Base-by-base conservation (phyloP, 1,140 invertebrate genomes). In the Samia ricini region DNA sequence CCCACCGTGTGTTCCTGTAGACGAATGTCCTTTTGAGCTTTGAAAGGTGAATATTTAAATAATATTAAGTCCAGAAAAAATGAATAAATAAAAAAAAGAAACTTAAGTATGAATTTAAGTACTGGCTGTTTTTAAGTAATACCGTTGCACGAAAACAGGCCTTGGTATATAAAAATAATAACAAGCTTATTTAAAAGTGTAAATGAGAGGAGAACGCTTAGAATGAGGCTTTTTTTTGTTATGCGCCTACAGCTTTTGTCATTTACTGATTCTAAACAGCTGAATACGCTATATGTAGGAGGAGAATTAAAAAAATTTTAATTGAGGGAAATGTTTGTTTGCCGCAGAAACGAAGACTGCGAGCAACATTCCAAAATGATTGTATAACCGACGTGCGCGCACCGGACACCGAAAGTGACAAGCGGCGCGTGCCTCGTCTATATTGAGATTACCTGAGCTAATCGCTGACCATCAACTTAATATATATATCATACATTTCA, bases 301-400 rank as follows among this genome's bases (percentile, higher is more conserved):
- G 57, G 19, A 20, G 56, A 65, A 71, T 68, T 76, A 71, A 74
- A n/a, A n/a, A n/a, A 68, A 72, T 72, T 71, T 74, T 78, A 76
- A 77, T 67, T n/a, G 60, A 60, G 48, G 56, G 69, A 74, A 77
- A 72, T 75, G 70, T 83, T 85, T 86, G 74, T 88, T 85, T 86
- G 79, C 80, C 69, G 66, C 85, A 87, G 85, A 88, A 72, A 83
- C 77, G 81, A 88, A 88, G 85, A 83, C 80, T 23, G 70, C 80
- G 65, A 81, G 77, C 81, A 88, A 83, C 76, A 81, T 88, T 83
- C 83, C 84, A 81, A 87, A 88, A 85, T 88, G 84, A 88, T 85
- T 70, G 76, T 71, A 69, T 72, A 62, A 56, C 58, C 61, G 70
- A 60, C 60, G 68, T 65, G 66, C 66, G 65, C 63, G 70, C 71